phyloP scores from a whole-genome alignment of 1,140 invertebrate genomes.

The Oppia nitens region DNA sequence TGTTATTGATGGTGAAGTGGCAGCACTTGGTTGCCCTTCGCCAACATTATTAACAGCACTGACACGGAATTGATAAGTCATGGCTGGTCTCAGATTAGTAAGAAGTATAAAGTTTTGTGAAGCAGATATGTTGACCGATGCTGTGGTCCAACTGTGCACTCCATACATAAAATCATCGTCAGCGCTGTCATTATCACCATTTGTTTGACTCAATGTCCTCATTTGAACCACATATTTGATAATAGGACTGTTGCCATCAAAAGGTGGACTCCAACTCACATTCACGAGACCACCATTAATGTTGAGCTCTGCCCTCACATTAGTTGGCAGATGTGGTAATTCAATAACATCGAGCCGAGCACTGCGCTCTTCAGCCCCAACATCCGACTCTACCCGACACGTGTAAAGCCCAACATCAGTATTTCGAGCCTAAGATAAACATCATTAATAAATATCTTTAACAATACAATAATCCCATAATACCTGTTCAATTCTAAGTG shows the following conservation, averaged over 20 bases:
- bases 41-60: conserved; percentile 85
- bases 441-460: conserved; percentile 1
- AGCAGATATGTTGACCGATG: conserved; percentile 65
- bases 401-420: conserved; percentile 34
- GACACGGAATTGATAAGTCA: conserved; percentile 86
- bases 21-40: conserved; percentile 66
- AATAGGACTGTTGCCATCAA: conserved; percentile 91
- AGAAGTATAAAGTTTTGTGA: conserved; percentile 57
- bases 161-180: conserved; percentile 7
- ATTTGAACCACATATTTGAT: conserved; percentile 83
- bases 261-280: conserved; percentile 81
- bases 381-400: conserved; percentile 56
- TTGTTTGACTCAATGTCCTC: conserved; percentile 31
- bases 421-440: conserved; percentile 25
- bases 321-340: conserved; percentile 74
- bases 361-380: conserved; percentile 73
- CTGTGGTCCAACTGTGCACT: conserved; percentile 59
- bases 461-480: neutral
- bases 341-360: conserved; percentile 77
- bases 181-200: neutral
- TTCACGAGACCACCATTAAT: conserved; percentile 43
- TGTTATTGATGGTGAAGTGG: conserved; percentile 11
- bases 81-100: conserved; percentile 73
- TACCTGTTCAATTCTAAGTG: conserved; percentile 29
- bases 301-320: conserved; percentile 52